phyloP scores from a whole-genome alignment of 35 echinoderm and acorn worm species.

The Ophiothrix spiculata region DNA sequence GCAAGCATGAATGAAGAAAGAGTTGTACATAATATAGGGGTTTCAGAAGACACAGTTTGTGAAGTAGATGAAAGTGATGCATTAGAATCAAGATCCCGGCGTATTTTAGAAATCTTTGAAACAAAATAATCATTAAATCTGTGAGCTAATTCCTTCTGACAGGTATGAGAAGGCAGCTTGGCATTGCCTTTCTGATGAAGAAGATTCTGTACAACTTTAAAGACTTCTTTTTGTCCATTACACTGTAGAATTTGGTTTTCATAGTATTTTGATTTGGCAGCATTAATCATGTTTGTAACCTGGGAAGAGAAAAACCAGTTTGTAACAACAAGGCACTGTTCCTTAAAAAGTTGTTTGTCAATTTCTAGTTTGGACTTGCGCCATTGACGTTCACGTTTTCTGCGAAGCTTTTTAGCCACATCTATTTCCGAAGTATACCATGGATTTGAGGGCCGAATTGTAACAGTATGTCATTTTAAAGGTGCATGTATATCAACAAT shows the following conservation, averaged over 20 bases:
- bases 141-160: background rate
- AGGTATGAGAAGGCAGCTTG: constrained; percentile 6
- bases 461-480: background rate
- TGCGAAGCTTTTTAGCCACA: background rate
- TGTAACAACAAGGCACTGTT: background rate
- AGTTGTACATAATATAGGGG: background rate
- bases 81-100: constrained; percentile 2
- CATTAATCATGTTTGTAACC: constrained; percentile 12
- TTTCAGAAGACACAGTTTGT: background rate
- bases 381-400: background rate
- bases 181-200: constrained; percentile 1
- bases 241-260: background rate
- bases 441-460: background rate
- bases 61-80: background rate
- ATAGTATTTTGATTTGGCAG: constrained; percentile 4
- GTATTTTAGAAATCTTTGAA: constrained; percentile 10
- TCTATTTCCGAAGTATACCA: background rate
- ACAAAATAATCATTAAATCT: background rate
- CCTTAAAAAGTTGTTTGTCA: background rate
- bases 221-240: constrained; percentile 5
- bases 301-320: too few species aligned
- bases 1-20: background rate
- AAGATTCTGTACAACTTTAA: background rate
- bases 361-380: constrained; percentile 4
- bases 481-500: constrained; percentile 4